Base-by-base conservation (phyloP, 1,140 invertebrate genomes). In the Acromyrmex echinatior region DNA sequence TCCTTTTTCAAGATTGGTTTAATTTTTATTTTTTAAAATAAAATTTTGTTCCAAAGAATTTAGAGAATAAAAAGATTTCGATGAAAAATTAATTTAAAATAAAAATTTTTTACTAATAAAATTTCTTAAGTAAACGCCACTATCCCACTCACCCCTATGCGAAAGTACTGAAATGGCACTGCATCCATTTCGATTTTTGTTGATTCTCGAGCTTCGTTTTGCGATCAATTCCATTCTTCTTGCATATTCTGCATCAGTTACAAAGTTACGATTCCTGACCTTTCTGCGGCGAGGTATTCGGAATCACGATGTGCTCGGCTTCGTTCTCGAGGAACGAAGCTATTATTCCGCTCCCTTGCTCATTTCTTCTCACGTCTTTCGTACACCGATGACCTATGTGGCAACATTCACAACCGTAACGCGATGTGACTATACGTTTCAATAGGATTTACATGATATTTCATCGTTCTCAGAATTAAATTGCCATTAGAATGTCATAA, bases 311-410 rank as follows among this genome's bases (percentile, higher is more conserved):
- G 66, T 70, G 88, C 76, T 90, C 76, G 87, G 92, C 84, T 89
- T 84, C 84, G 70, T 31, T 31, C 76, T 77, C 70, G 18, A 81
- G 84, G 77, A 88, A 84, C 87, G 70, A 76, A 68, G 85, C 82
- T 87, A 87, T 70, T 87, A 86, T 87, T 86, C 81, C 91, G 88
- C 81, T 92, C 91, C 86, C 74, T 62, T 31, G 73, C 49, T 70
- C 77, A 86, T 88, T 89, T 87, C 87, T 89, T 93, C 92, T 93
- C 92, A 90, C 92, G 90, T 90, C 84, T 87, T 88, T 90, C 71
- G 81, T 80, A 90, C 88, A 66, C 51, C 53, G 63, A 56, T 92
- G 92, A 93, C 92, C 92, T 93, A 93, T 93, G 89, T 90, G 74
- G 92, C 79, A 93, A 93, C 66, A 68, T 74, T 68, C 45, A 68